phyloP scores from a whole-genome alignment of 2,888 invertebrate species.

The Cyclophora punctaria region DNA sequence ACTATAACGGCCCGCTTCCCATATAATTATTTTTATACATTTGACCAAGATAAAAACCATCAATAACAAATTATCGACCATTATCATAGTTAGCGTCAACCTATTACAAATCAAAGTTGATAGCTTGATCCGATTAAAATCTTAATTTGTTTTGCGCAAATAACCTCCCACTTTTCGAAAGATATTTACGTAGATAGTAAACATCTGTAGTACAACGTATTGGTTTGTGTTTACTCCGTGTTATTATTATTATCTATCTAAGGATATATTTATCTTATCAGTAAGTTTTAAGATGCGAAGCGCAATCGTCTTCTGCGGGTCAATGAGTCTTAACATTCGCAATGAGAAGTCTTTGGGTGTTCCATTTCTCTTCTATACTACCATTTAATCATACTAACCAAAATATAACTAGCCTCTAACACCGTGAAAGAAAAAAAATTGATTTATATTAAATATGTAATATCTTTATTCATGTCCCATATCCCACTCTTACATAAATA shows the following conservation, averaged over 20 bases:
- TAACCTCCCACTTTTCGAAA: background rate
- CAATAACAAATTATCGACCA: slow-evolving; percentile 13
- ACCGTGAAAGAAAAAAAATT: too few species aligned
- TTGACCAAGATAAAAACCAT: slow-evolving; percentile 30
- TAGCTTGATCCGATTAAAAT: slow-evolving; percentile 29
- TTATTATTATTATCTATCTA: background rate
- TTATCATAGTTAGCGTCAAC: slow-evolving; percentile 20
- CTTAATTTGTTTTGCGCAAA: slow-evolving; percentile 37
- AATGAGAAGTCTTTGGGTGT: too few species aligned
- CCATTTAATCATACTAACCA: too few species aligned
- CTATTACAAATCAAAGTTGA: slow-evolving; percentile 38
- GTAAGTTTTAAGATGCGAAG: too few species aligned
- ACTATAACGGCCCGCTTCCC: slow-evolving; percentile 20
- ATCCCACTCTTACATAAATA: too few species aligned
- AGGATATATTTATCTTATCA: too few species aligned
- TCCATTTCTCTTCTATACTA: too few species aligned
- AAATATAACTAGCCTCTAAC: too few species aligned
- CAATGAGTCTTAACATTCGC: too few species aligned
- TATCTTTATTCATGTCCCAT: too few species aligned
- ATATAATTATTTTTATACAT: slow-evolving; percentile 30
- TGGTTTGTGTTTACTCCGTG: slow-evolving; percentile 2
- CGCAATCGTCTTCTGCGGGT: too few species aligned
- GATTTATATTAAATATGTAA: too few species aligned
- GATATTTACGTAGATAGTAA: slow-evolving; percentile 8
- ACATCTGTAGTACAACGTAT: slow-evolving; percentile 8